Conservation (phyloP, 2,888 invertebrate genomes). For the Nephrotoma flavescens region DNA sequence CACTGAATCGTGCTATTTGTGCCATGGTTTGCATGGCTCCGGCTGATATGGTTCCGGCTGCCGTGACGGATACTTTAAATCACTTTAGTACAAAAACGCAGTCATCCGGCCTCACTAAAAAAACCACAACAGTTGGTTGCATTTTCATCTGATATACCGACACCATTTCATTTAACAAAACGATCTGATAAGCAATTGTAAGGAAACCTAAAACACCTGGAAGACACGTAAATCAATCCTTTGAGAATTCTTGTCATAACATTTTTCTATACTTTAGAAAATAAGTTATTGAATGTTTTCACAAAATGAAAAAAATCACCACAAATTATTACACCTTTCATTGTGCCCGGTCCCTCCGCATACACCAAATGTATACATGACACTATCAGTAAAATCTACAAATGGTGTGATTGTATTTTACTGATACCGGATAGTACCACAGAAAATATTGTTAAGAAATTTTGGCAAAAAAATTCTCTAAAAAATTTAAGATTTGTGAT, state of each 20-base stretch:
- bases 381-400: background rate
- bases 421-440: background rate
- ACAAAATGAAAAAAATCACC: background rate
- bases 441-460: background rate
- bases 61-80: too few relatives aligned
- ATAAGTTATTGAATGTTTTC: background rate
- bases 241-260: background rate
- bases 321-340: background rate
- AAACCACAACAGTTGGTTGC: too few relatives aligned
- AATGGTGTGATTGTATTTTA: background rate
- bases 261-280: background rate
- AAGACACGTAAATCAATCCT: background rate
- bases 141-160: too few relatives aligned
- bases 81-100: too few relatives aligned
- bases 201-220: background rate
- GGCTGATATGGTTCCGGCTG: too few relatives aligned
- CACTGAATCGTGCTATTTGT: too few relatives aligned
- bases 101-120: too few relatives aligned
- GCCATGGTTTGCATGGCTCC: too few relatives aligned
- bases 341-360: background rate
- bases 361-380: background rate
- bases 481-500: background rate
- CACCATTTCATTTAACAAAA: too few relatives aligned
- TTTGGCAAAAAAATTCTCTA: background rate
- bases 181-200: too few relatives aligned